Evolutionary conservation across 2,797 vertebrate species (phyloP).

Genomic region (Sebastes steindachneri): DNA sequence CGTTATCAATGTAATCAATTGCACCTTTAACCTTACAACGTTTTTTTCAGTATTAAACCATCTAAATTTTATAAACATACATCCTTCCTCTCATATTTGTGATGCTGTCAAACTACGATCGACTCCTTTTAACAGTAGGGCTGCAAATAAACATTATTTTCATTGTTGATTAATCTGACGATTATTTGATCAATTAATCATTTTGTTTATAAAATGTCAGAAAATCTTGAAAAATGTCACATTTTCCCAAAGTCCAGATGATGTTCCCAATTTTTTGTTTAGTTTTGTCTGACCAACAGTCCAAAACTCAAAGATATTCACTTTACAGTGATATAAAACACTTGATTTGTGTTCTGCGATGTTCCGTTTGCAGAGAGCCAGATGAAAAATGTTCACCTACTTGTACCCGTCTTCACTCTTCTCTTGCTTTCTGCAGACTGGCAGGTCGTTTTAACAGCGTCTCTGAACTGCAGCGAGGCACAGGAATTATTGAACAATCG

Average conservation of each 20-base stretch:
- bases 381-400: not conserved
- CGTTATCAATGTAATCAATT: too few species aligned
- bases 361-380: not conserved
- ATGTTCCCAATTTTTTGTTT: not conserved
- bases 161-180: too few species aligned
- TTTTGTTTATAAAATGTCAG: not conserved
- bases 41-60: not conserved
- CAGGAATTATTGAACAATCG: constrained; percentile 26
- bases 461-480: constrained; percentile 6
- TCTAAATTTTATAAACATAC: not conserved
- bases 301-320: not conserved
- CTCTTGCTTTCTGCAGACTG: constrained; percentile 5
- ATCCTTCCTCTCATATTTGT: not conserved
- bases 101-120: not conserved
- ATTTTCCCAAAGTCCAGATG: too few species aligned
- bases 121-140: not conserved
- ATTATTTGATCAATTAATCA: not conserved
- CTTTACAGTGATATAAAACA: not conserved
- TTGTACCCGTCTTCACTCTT: not conserved
- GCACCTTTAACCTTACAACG: too few species aligned
- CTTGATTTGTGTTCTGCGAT: not conserved
- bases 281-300: not conserved
- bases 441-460: not conserved
- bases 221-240: not conserved
- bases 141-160: not conserved